A percentile compares a stretch with the other conserved stretches of the same genome.
Evolutionary conservation across 2,888 invertebrate species (phyloP).

Genomic region (Magallana nippona): DNA sequence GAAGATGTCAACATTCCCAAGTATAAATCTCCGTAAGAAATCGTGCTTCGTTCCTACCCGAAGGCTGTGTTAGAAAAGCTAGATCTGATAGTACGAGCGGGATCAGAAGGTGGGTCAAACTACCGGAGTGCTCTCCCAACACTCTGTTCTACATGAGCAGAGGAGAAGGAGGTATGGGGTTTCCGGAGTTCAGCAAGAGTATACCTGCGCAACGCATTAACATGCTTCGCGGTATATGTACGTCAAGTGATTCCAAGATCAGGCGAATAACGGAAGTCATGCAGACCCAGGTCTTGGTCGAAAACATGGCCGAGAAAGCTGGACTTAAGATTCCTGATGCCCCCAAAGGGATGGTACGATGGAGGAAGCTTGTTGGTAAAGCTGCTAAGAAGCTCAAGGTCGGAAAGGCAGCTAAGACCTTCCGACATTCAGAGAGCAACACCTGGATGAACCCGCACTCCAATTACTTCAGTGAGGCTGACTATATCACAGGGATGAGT

Average conservation of each 20-base stretch:
- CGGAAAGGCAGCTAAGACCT: not conserved
- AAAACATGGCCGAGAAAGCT: not conserved
- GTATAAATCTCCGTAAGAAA: too few species aligned
- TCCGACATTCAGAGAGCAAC: not conserved
- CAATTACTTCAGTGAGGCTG: constrained; percentile 33
- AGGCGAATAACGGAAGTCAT: constrained; percentile 10
- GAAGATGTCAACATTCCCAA: too few species aligned
- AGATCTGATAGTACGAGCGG: not conserved
- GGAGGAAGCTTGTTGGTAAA: constrained; percentile 4
- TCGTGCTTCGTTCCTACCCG: too few species aligned
- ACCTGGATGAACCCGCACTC: constrained; percentile 17
- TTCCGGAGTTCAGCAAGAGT: constrained; percentile 8
- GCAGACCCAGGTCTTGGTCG: not conserved
- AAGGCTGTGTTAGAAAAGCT: constrained; percentile 6
- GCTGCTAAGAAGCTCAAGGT: not conserved
- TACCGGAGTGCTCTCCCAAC: constrained; percentile 19
- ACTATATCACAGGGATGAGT: constrained; percentile 38
- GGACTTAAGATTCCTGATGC: not conserved
- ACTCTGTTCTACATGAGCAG: constrained; percentile 10
- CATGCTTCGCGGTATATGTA: not conserved
- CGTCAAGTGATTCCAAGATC: constrained; percentile 27
- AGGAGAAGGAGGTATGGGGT: constrained; percentile 36
- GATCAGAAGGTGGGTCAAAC: constrained; percentile 35
- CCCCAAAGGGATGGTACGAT: not conserved
- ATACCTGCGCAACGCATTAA: constrained; percentile 38